Base-by-base conservation (phyloP, 2,113 vertebrate species). In the Mastomys coucha region DNA sequence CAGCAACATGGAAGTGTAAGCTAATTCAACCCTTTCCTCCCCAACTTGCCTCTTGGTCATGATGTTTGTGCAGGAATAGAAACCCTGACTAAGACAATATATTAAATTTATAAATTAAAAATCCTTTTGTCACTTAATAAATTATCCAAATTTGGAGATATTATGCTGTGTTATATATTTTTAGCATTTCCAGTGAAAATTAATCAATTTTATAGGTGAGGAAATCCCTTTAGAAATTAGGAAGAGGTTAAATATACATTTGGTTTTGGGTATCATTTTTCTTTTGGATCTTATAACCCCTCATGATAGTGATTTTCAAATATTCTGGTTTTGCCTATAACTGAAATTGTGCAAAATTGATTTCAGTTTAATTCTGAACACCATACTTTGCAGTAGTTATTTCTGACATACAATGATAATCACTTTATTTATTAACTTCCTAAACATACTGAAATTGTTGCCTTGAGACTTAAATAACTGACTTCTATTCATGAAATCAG, bases 231-330 rank as follows among this genome's bases (percentile, higher is more conserved):
- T 36, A 76, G 28, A 2, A 86, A 53, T 8, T 26, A 19, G 45
- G 63, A 56, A 6, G 4, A 10, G 60, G 77, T 49, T 69, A 49
- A 36, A 0, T 49, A 76, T 49, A 76, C 26, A 33, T 70, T 75
- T 60, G 67, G 3, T 88, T 88, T 63, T 60, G 63, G 10, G 3
- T 77, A 24, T 77, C 13, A 28, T 56, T 91, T 75, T 45, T 51
- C 19, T 17, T 76, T 49, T 76, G 26, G 5, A 60, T 19, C 5
- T n/a, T 58, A 2, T 17, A 77, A 36, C 8, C 2, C 11, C 12
- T 14, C 81, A 22, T 65, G 85, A 69, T 91, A 17, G 70, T 60
- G 49, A 88, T 49, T 91, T 67, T 91, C 19, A 89, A 95, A 70
- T 53, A 28, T 45, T 12, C 3, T 53, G 7, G 63, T 86, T 91